phyloP scores from a whole-genome alignment of 1,140 invertebrate genomes.

The Drosophila neocordata region DNA sequence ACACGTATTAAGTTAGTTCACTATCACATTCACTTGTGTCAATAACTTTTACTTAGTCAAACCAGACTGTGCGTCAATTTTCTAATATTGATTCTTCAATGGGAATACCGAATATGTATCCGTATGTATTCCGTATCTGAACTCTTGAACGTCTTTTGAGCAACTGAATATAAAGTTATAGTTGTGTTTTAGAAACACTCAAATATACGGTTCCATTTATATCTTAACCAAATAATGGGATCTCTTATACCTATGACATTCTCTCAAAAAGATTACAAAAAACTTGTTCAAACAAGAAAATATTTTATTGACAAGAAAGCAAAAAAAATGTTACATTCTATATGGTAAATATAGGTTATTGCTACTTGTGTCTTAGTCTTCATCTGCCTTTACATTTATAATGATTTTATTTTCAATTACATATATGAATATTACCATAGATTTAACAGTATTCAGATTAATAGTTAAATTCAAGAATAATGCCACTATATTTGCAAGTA shows the following conservation, averaged over 20 bases:
- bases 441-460: no score
- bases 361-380: no score
- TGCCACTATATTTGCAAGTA: no score
- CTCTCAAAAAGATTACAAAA: background rate
- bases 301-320: no score
- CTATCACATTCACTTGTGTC: slow-evolving; percentile 33
- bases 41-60: slow-evolving; percentile 25
- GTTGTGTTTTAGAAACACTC: background rate
- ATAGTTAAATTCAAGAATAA: no score
- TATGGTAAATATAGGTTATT: no score
- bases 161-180: slow-evolving; percentile 18
- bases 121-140: slow-evolving; percentile 14
- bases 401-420: no score
- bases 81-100: background rate
- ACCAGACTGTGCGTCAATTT: slow-evolving; percentile 13
- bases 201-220: background rate
- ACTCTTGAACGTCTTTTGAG: slow-evolving; percentile 4
- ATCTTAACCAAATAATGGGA: background rate
- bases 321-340: no score
- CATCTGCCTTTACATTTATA: no score
- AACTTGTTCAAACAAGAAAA: slow-evolving; percentile 36
- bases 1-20: background rate
- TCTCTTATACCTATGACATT: slow-evolving; percentile 10
- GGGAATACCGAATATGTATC: background rate
- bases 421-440: no score